Conservation (phyloP, 2,113 vertebrate genomes). For the Platichthys flesus region DNA sequence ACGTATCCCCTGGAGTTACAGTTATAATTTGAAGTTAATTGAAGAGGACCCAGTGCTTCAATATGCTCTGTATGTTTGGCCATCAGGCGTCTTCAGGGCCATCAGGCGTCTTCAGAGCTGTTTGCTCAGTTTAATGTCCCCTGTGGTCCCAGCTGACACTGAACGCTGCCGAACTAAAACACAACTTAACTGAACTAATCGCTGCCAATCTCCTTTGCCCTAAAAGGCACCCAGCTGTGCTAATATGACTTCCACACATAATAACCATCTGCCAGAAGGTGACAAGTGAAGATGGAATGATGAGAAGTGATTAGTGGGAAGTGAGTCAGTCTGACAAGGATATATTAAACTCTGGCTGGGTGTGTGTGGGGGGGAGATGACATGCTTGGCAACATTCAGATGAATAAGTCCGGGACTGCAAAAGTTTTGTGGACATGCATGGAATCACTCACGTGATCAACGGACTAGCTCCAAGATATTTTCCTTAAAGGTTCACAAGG, state of each 20-base stretch:
- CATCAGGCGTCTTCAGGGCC: constrained; percentile 24
- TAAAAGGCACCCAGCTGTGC: constrained; percentile 43
- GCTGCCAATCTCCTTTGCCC: constrained; percentile 58
- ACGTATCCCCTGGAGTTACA: no score
- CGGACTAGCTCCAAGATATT: not conserved
- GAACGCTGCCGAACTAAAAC: constrained; percentile 35
- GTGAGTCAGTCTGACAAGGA: constrained; percentile 47
- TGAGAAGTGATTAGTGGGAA: constrained; percentile 58
- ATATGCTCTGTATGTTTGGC: constrained; percentile 1
- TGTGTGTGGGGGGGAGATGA: constrained; percentile 23
- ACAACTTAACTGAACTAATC: constrained; percentile 59
- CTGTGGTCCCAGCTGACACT: constrained; percentile 25
- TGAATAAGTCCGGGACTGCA: not conserved
- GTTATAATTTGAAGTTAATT: not conserved
- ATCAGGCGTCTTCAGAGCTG: constrained; percentile 31
- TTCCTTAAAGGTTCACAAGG: not conserved
- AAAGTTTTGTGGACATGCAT: not conserved
- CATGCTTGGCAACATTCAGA: constrained; percentile 1
- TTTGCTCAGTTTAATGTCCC: constrained; percentile 34
- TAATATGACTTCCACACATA: constrained; percentile 63
- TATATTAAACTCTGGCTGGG: constrained; percentile 53
- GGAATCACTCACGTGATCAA: not conserved
- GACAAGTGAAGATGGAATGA: constrained; percentile 49
- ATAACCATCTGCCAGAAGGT: constrained; percentile 63
- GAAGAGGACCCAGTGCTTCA: not conserved